Conservation (phyloP, 2,888 invertebrate genomes). For the Rhyacophila evoluta region DNA sequence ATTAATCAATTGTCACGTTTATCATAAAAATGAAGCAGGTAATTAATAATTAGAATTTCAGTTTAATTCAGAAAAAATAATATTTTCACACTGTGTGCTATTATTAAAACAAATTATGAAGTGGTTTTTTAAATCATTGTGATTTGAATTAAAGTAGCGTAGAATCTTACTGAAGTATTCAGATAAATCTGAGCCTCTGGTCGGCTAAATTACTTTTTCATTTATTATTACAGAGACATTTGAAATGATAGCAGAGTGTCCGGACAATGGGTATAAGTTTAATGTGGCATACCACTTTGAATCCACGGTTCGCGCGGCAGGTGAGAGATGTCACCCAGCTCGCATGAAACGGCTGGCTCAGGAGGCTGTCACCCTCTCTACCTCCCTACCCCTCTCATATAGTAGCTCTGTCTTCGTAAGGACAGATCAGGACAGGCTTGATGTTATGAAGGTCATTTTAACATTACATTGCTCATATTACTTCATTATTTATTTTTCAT, state of each 20-base stretch:
- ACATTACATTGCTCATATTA: neutral
- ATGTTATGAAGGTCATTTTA: slow-evolving; percentile 89
- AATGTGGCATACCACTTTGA: slow-evolving; percentile 92
- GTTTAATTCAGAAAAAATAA: no score
- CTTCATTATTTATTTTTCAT: no score
- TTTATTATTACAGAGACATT: slow-evolving; percentile 77
- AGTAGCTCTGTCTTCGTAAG: slow-evolving; percentile 96
- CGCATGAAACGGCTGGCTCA: slow-evolving; percentile 93
- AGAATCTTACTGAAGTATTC: no score
- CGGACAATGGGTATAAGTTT: slow-evolving; percentile 82
- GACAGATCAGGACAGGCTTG: slow-evolving; percentile 92
- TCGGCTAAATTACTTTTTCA: no score
- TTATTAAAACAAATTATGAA: no score
- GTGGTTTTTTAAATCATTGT: no score
- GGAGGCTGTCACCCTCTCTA: slow-evolving; percentile 93
- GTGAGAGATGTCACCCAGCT: slow-evolving; percentile 87
- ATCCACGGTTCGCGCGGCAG: slow-evolving; percentile 86
- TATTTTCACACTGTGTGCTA: no score
- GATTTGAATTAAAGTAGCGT: no score
- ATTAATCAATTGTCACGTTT: no score
- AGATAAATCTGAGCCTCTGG: no score
- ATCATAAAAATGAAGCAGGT: no score
- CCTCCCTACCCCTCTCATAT: slow-evolving; percentile 90
- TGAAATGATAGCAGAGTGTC: slow-evolving; percentile 89
- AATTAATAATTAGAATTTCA: no score